phyloP scores from a whole-genome alignment of 64 coral and sea anemone species.

The Montipora efflorescens region DNA sequence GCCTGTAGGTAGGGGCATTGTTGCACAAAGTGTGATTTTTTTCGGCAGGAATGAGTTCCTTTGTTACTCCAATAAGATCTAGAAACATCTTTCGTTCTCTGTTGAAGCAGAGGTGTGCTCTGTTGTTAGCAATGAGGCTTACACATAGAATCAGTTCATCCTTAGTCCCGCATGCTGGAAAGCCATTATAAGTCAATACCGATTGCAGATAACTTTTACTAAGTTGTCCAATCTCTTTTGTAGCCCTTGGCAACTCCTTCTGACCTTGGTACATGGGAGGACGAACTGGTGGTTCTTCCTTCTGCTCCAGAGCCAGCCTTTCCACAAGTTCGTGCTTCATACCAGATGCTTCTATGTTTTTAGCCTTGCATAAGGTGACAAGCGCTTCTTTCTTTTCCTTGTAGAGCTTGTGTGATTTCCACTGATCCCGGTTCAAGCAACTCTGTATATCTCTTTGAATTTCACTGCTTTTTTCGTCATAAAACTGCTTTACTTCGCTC shows the following conservation, averaged over 20 bases:
- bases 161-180: slow-evolving; percentile 28
- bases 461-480: slow-evolving; percentile 26
- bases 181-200: slow-evolving; percentile 25
- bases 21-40: not conserved
- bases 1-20: slow-evolving; percentile 4
- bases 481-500: slow-evolving; percentile 12
- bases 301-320: not conserved
- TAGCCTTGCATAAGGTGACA: not conserved
- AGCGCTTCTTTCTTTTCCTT: not conserved
- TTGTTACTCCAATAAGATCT: slow-evolving; percentile 23
- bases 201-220: slow-evolving; percentile 28
- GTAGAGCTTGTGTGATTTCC: slow-evolving; percentile 10
- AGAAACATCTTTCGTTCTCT: slow-evolving; percentile 43
- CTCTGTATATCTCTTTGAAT: not conserved
- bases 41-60: not conserved
- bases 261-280: slow-evolving; percentile 4
- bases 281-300: not conserved
- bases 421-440: slow-evolving; percentile 19
- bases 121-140: slow-evolving; percentile 34
- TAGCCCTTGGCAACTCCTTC: slow-evolving; percentile 28
- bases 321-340: not conserved
- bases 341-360: not conserved
- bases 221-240: slow-evolving; percentile 50
- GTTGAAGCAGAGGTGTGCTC: slow-evolving; percentile 41
- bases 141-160: slow-evolving; percentile 41